These are phyloP conservation scores for Psittacula derbiana DNA, from an alignment of 2,797 vertebrate species.

Conservation along the genomic window DNA sequence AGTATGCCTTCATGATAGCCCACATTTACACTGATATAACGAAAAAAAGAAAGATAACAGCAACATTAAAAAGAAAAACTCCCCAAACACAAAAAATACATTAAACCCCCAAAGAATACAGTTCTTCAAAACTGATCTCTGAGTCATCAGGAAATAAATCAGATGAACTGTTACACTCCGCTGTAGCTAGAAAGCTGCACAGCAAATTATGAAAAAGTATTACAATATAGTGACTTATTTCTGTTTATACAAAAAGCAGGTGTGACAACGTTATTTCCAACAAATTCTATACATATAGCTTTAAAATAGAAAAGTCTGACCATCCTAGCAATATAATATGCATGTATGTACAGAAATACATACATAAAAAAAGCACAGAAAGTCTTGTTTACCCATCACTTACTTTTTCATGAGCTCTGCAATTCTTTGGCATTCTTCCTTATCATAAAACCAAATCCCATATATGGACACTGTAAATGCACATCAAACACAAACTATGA, in stretches of 20 bases:
- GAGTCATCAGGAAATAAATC: constrained; percentile 15
- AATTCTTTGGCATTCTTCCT: constrained; percentile 94
- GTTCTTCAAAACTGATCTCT: background rate
- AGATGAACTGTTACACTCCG: background rate
- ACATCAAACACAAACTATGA: constrained; percentile 66
- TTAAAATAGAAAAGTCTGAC: background rate
- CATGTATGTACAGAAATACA: constrained; percentile 12
- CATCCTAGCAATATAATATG: background rate
- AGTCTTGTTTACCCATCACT: constrained; percentile 70
- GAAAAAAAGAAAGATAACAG: background rate
- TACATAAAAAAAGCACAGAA: background rate
- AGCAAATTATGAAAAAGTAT: background rate
- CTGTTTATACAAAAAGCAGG: background rate
- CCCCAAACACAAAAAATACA: background rate
- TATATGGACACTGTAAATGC: constrained; percentile 90
- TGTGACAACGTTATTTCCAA: background rate
- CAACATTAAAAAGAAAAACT: background rate
- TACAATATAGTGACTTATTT: background rate
- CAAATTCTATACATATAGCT: background rate
- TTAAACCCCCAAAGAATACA: background rate
- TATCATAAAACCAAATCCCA: constrained; percentile 98
- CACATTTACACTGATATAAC: background rate
- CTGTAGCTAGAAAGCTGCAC: background rate
- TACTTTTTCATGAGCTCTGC: constrained; percentile 94
- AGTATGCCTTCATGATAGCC: background rate